Percentiles rank a stretch among this genome's conserved stretches.
Evolutionary conservation across 2,888 invertebrate genomes (phyloP).

Genomic region (Acheta domesticus): DNA sequence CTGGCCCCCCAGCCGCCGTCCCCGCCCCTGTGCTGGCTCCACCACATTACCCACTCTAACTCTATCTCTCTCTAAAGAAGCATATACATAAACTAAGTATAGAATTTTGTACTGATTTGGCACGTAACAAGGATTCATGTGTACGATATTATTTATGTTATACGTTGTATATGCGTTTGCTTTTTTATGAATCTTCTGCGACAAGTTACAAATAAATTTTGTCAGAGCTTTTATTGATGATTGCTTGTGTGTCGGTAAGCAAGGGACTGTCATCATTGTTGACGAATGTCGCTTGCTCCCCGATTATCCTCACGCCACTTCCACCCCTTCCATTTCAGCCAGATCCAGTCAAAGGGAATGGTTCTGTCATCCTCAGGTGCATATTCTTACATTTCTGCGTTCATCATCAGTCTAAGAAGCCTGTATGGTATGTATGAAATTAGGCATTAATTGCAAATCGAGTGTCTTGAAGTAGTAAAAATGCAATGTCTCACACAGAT

Average conservation of each 20-base stretch:
- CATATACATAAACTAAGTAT: not conserved
- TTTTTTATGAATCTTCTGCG: constrained; percentile 18
- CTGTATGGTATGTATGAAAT: no score
- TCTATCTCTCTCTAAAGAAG: not conserved
- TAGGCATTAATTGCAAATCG: no score
- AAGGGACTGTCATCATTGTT: no score
- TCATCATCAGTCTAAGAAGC: no score
- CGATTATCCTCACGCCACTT: no score
- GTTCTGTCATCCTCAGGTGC: no score
- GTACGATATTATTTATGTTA: not conserved
- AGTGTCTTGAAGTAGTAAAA: no score
- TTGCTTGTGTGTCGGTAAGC: not conserved
- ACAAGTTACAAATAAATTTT: constrained; percentile 7
- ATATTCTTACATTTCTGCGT: no score
- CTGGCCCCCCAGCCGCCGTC: not conserved
- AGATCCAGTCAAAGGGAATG: no score
- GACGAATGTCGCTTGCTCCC: no score
- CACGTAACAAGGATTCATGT: not conserved
- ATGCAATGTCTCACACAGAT: no score
- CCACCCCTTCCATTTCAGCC: no score
- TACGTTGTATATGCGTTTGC: constrained; percentile 11
- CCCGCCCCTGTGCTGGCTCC: not conserved
- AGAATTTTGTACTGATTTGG: constrained; percentile 1
- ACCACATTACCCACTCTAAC: not conserved
- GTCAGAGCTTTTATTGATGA: constrained; percentile 18